A percentile compares a stretch with the other conserved stretches of the same genome.
These are phyloP conservation scores for Spialia ferax DNA, from an alignment of 2,888 invertebrate genomes.

Conservation along the genomic window DNA sequence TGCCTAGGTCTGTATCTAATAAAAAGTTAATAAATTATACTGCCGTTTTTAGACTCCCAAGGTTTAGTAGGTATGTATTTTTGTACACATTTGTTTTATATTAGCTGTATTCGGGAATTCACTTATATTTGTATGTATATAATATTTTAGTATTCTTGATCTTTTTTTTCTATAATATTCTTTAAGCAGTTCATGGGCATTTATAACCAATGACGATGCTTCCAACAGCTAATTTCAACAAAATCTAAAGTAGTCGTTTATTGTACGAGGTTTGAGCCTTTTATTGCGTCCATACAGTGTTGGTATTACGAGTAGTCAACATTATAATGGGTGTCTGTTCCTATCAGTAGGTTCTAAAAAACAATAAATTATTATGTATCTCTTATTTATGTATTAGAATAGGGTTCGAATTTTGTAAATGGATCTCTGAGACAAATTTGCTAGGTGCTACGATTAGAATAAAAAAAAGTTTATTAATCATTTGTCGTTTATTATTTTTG, in stretches of 20 bases:
- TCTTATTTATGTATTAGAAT: constrained; percentile 27
- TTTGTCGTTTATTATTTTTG: constrained; percentile 16
- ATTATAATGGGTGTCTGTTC: constrained; percentile 49
- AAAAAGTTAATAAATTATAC: constrained; percentile 7
- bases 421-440: constrained; percentile 74
- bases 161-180: background rate
- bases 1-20: no score
- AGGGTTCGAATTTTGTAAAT: constrained; percentile 51
- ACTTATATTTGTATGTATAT: background rate
- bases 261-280: background rate
- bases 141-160: constrained; percentile 26
- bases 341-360: constrained; percentile 43
- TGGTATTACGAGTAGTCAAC: constrained; percentile 16
- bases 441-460: constrained; percentile 80
- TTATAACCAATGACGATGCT: background rate
- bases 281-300: constrained; percentile 17
- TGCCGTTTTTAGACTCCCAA: constrained; percentile 33
- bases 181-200: background rate
- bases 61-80: constrained; percentile 20
- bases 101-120: constrained; percentile 10
- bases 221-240: background rate
- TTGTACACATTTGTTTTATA: constrained; percentile 4
- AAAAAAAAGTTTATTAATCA: constrained; percentile 63
- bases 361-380: constrained; percentile 32
- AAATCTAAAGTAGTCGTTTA: background rate